A percentile compares a stretch with the other conserved stretches of the same genome.
Conservation (phyloP, 2,888 invertebrate genomes). For the Lymantria monacha region DNA sequence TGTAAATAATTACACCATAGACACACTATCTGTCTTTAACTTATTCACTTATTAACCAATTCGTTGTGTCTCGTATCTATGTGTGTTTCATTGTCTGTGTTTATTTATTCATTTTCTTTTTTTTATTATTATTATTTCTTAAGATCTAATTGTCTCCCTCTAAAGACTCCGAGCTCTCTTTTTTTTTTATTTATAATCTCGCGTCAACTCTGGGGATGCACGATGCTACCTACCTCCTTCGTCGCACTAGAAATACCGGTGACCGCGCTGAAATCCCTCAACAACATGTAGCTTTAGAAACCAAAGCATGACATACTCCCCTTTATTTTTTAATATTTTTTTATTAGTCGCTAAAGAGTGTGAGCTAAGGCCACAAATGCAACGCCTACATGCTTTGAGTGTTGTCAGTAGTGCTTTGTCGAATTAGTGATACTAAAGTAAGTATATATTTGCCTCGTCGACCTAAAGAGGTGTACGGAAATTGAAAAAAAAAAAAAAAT, state of each 20-base stretch:
- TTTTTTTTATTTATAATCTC: slow-evolving; percentile 54
- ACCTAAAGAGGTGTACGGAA: slow-evolving; percentile 63
- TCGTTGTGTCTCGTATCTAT: slow-evolving; percentile 57
- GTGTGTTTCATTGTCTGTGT: slow-evolving; percentile 60
- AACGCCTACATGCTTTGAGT: slow-evolving; percentile 70
- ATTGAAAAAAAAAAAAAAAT: slow-evolving; percentile 32
- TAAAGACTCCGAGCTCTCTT: slow-evolving; percentile 72
- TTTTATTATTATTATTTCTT: slow-evolving; percentile 42
- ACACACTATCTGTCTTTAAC: slow-evolving; percentile 65
- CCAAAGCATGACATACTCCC: slow-evolving; percentile 72
- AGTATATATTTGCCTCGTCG: slow-evolving; percentile 49
- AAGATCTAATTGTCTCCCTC: slow-evolving; percentile 75
- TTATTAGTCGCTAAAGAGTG: slow-evolving; percentile 44
- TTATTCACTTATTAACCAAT: slow-evolving; percentile 69
- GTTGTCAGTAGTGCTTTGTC: slow-evolving; percentile 68
- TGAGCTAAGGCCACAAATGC: slow-evolving; percentile 54
- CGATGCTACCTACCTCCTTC: slow-evolving; percentile 76
- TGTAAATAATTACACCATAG: slow-evolving; percentile 67
- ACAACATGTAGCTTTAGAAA: slow-evolving; percentile 29
- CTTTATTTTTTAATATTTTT: slow-evolving; percentile 42
- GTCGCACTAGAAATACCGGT: slow-evolving; percentile 35
- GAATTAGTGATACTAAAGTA: slow-evolving; percentile 25
- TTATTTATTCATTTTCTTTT: slow-evolving; percentile 39
- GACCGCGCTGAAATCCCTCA: slow-evolving; percentile 36
- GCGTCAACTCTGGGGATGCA: slow-evolving; percentile 81